Evolutionary conservation across 2,888 invertebrate species (phyloP), one percentile per base, ranked within the genome.

Genomic region (Euspilapteryx auroguttella): DNA sequence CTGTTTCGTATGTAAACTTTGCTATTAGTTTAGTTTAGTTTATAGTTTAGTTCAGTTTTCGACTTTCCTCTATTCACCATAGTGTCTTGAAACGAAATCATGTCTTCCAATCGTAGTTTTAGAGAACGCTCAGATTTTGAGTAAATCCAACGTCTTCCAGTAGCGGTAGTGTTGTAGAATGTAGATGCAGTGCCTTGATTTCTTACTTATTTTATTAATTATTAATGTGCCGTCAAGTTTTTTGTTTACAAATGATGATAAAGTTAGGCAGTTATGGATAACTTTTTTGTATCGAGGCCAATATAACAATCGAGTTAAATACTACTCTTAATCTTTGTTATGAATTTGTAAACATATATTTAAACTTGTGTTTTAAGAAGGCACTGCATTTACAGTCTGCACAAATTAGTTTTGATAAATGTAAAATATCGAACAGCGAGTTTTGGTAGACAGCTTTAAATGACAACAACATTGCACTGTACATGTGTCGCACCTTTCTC

Each of bases 401-500:
- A 44, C 48, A 49, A 46, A 45, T 61, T 65, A 62, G 63, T 52
- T 50, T 49, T 36, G 46, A 41, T 47, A 49, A 41, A 44, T 51
- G 41, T 58, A 49, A 55, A 58, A 62, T 55, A n/a, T 63, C 48
- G 53, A 55, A 48, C 42, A 38, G 40, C 59, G 55, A 62, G 64
- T 71, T 75, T 73, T 75, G 75, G 75, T 75, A 75, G 63, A 66
- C 69, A 75, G 75, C 75, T 75, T 75, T 75, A 75, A 69, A 17
- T 17, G 17, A 17, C 17, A 17, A 17, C 49, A 49, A 48, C 38
- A 41, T 28, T 55, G 71, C 73, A 75, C 73, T 73, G 71, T 71
- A 68, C 57, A 62, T 62, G 62, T 45, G 44, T 41, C 49, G 71
- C 71, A 71, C 71, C 45, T 49, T 40, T 51, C 49, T 54, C 52